A percentile compares a stretch with the other conserved stretches of the same genome.
phyloP scores from a whole-genome alignment of 2,888 invertebrate species.

The Biston stratarius region DNA sequence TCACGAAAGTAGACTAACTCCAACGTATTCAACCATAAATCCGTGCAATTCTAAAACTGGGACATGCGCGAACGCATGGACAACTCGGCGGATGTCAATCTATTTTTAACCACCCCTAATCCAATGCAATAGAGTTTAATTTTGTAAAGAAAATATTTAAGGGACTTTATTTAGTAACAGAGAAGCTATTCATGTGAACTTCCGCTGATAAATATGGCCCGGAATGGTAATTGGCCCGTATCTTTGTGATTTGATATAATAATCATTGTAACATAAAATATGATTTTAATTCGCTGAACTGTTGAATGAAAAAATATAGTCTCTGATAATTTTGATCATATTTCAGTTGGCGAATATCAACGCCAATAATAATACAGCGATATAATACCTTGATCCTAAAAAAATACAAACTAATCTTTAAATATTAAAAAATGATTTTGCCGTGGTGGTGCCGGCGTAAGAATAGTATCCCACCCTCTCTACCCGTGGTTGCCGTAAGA shows the following conservation, averaged over 20 bases:
- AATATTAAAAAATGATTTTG: no score
- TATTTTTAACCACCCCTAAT: conserved; percentile 15
- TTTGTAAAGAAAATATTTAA: conserved; percentile 1
- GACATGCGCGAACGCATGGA: conserved; percentile 54
- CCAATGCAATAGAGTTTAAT: conserved; percentile 10
- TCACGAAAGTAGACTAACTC: conserved; percentile 49
- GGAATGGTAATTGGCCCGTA: conserved; percentile 46
- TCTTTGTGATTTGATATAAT: conserved; percentile 42
- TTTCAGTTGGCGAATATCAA: no score
- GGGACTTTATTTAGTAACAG: conserved; percentile 7
- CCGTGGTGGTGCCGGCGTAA: no score
- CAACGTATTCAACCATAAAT: conserved; percentile 68
- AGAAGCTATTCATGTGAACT: conserved; percentile 34
- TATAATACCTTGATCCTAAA: no score
- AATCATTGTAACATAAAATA: conserved; percentile 23
- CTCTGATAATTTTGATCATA: no score
- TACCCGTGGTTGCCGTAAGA: no score
- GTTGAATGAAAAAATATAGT: not conserved
- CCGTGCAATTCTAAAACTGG: conserved; percentile 68
- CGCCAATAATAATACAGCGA: no score
- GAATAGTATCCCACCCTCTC: no score
- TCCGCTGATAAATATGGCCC: conserved; percentile 51
- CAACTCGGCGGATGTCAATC: conserved; percentile 16
- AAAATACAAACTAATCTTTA: no score
- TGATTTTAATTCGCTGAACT: conserved; percentile 1